Conservation (phyloP, 1,140 invertebrate genomes). For the Penaeus vannamei region DNA sequence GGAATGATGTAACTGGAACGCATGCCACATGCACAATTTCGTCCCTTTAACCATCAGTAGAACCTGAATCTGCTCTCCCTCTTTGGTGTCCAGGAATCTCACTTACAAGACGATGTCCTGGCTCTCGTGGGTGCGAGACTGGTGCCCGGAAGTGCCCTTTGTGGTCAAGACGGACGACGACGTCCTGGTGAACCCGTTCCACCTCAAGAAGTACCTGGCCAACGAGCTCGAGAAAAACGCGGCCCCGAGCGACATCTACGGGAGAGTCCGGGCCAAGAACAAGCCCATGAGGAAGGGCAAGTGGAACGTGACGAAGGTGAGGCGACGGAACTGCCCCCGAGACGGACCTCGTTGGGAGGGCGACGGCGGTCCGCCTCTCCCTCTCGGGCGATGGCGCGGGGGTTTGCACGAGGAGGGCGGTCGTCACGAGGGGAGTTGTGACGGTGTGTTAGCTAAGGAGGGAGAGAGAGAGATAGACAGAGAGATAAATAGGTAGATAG, state of each 20-base stretch:
- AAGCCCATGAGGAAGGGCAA: slow-evolving; percentile 67
- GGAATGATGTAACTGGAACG: not conserved
- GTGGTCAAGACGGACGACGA: slow-evolving; percentile 69
- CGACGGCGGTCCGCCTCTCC: no score
- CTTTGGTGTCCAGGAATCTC: slow-evolving; percentile 60
- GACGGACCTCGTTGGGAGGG: no score
- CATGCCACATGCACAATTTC: no score
- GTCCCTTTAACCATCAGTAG: no score
- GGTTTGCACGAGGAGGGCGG: no score
- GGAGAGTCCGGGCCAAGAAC: slow-evolving; percentile 61
- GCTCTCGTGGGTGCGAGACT: slow-evolving; percentile 56
- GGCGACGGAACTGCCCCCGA: not conserved
- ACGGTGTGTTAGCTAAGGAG: no score
- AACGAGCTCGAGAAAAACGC: slow-evolving; percentile 23
- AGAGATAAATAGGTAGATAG: no score
- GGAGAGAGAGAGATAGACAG: no score
- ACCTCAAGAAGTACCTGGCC: slow-evolving; percentile 59
- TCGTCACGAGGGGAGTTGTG: no score
- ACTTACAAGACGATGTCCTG: slow-evolving; percentile 66
- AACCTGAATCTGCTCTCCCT: no score
- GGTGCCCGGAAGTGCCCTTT: slow-evolving; percentile 64
- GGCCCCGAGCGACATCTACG: slow-evolving; percentile 64
- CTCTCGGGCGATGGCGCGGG: no score
- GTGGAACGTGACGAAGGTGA: slow-evolving; percentile 5
- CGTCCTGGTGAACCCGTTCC: slow-evolving; percentile 67